Base-by-base conservation (phyloP, 1,140 invertebrate genomes). In the Calephelis virginiensis region DNA sequence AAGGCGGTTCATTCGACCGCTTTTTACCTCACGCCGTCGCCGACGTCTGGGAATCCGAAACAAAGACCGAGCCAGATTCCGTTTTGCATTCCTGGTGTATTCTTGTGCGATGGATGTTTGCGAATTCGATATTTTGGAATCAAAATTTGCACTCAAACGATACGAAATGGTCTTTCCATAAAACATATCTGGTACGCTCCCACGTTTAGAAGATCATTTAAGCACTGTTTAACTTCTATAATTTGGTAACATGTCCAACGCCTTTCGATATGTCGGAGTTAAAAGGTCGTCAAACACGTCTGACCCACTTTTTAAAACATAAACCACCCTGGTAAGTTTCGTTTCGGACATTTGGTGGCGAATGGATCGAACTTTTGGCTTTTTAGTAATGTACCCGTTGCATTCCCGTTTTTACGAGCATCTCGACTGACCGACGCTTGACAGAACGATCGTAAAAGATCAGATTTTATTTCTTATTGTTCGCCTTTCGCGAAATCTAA, bases 391-490 rank as follows among this genome's bases (percentile, higher is more conserved):
- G 71, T 71, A 64, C 75, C 82, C 85, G 84, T 89, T 86, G 88
- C 88, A 88, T 90, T 89, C 83, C 83, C 78, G 68, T 70, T 69
- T 90, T 90, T 86, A 90, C 81, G 86, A 85, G 64, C 82, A 80
- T 75, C 77, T 81, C 83, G 72, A 70, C 85, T 81, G 87, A 87
- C 87, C 85, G 79, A 84, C 77, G 81, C 66, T 81, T 85, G 84
- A 87, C 86, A 81, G 76, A 73, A 68, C 60, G 77, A 75, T 90
- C 88, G 88, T 90, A 90, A 90, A 90, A 83, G 88, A 80, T 76
- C 82, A 77, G 77, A 90, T 89, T 90, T 90, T 89, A 90, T 87
- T 85, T 85, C 88, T 90, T 89, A 90, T 90, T 90, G 88, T 90
- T 87, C 86, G 85, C 82, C 80, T 86, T 83, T 88, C 83, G 85